Evolutionary conservation across 2,888 invertebrate genomes (phyloP), one percentile per base, ranked within the genome.

Genomic region (Kryphioiulus occultus): DNA sequence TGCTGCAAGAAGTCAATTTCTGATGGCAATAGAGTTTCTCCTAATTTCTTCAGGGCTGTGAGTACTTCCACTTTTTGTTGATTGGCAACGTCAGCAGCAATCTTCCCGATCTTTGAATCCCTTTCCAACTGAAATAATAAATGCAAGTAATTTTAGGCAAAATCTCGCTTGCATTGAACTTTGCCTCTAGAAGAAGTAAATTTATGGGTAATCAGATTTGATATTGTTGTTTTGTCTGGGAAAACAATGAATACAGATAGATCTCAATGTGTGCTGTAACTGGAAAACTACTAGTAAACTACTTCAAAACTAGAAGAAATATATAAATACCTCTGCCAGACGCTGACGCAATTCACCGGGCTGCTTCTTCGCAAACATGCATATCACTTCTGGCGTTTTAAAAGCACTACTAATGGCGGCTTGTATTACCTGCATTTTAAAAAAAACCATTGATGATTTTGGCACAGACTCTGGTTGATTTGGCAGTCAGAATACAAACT

Each of bases 381-480:
- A 92, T 78, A 95, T 95, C 0, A 95, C 95, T 91, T 95, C 95
- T 7, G 95, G 95, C 0, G 95, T 95, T 91, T 95, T 94, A 91
- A 95, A 95, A 0, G 95, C 95, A 90, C 94, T 93, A 89, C 95
- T 94, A 86, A 96, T 95, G 15, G 95, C 95, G 89, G 95, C 95
- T 92, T 94, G 94, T 42, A 95, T 95, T 4, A 95, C 95, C 95
- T 95, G 90, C 87, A 91, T 91, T 3, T 39, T 39, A 39, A 39
- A 9, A 39, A 9, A 39, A 39, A 39, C 3, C 3, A 39, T 5
- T 39, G 9, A 39, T 3, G 3, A 39, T 39, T 9, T 9, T 39
- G 39, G 39, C 39, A 3, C 39, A 5, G 39, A 39, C 39, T 5
- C 39, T 39, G 39, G 9, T 22, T n/a, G n/a, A 59, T 59, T 59